Base-by-base conservation (phyloP, 2,113 vertebrate genomes). In the Ictalurus furcatus region DNA sequence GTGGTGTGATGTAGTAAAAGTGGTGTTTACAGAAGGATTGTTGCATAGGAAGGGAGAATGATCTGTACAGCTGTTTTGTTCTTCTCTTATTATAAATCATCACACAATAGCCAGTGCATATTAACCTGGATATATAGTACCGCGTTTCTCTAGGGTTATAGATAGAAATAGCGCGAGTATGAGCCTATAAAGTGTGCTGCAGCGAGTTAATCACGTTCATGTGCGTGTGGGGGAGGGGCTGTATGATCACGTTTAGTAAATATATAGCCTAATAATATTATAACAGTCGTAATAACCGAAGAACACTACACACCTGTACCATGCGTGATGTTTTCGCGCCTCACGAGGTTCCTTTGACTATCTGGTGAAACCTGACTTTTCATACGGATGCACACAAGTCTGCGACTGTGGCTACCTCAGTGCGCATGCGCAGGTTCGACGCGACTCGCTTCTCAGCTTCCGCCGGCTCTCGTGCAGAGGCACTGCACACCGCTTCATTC, bases 381-480 rank as follows among this genome's bases (percentile, higher is more conserved):
- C 4, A 25, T 65, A 19, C 13, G 11, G 19, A 56, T 17, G 7
- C 16, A 23, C 28, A 25, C 19, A 25, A 37, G 34, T 37, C 85
- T 59, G 44, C 30, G 7, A 7, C 28, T 19, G 48, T 34, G n/a
- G 14, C 28, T 59, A n/a, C 40, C 34, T 48, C 30, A 88, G 54
- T 91, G 92, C 93, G 93, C 92, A 83, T 92, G 93, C 93, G 92
- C 90, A 44, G 71, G 85, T 84, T 87, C 79, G 54, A 56, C 54
- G 54, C 54, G 44, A 44, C 44, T 44, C 44, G 44, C 44, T 44
- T 44, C 44, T 44, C 44, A 44, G 69, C 85, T 73, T 16, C 79
- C 25, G 58, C 58, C 52, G 23, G 84, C 81, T 48, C 69, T 69
- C 56, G 67, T 25, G 82, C 25, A 58, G 83, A 86, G 44, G 21